A percentile compares a stretch with the other conserved stretches of the same genome.
Conservation (phyloP, 2,113 vertebrate species). For the Lepus americanus region DNA sequence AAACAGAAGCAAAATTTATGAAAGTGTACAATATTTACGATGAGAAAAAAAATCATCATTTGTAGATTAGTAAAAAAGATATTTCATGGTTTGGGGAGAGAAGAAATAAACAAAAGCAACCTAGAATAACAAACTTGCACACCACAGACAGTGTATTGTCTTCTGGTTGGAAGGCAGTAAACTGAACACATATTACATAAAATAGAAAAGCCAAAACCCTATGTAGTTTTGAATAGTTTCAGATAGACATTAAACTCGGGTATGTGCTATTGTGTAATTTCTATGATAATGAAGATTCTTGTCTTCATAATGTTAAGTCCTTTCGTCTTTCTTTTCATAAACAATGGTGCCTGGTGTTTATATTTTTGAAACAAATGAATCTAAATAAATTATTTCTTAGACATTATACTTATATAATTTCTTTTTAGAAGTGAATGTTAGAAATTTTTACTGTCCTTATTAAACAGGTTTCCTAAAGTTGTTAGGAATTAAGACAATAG, state of each 20-base stretch:
- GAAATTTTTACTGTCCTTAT: not conserved
- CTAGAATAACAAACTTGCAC: not conserved
- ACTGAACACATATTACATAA: not conserved
- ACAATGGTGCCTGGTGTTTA: too few species aligned
- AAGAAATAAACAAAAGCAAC: not conserved
- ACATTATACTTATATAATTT: constrained; percentile 15
- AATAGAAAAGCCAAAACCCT: not conserved
- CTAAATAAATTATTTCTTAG: not conserved
- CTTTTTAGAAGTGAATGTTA: constrained; percentile 35
- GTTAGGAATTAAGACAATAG: constrained; percentile 31
- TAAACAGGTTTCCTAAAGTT: not conserved
- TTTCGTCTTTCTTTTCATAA: constrained; percentile 40
- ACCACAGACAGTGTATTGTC: not conserved
- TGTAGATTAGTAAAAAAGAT: constrained; percentile 17
- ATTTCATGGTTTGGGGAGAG: not conserved
- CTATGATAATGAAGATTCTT: not conserved
- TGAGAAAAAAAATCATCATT: not conserved
- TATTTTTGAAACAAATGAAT: constrained; percentile 3
- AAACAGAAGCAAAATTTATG: not conserved
- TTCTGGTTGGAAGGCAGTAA: not conserved
- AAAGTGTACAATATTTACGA: not conserved
- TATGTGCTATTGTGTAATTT: not conserved
- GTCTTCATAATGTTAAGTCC: not conserved
- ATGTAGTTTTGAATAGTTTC: not conserved
- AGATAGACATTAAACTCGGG: not conserved